phyloP scores from a whole-genome alignment of 2,113 vertebrate genomes.

The Gavia stellata region DNA sequence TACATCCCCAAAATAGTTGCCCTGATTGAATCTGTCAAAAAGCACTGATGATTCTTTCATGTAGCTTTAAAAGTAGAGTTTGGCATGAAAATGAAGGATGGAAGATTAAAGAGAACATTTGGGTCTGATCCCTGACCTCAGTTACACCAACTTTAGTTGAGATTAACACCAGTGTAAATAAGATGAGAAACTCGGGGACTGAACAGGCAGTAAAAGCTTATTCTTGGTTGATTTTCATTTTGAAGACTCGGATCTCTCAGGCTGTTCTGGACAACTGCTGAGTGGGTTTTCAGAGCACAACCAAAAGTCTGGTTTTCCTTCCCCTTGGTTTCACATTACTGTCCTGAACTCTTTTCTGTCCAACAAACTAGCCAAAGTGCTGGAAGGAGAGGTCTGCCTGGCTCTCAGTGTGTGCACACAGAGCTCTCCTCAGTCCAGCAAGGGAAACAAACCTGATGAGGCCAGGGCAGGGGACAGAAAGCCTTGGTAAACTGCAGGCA shows the following conservation, averaged over 20 bases:
- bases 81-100: background rate
- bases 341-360: background rate
- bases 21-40: background rate
- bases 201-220: background rate
- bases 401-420: background rate
- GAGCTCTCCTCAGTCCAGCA: background rate
- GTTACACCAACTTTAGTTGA: background rate
- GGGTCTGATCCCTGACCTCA: background rate
- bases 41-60: background rate
- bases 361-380: background rate
- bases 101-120: background rate
- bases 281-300: background rate
- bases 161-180: background rate
- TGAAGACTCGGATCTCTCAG: background rate
- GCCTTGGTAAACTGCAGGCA: background rate
- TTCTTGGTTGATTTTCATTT: background rate
- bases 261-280: background rate
- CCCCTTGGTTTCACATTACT: background rate
- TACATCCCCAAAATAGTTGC: background rate
- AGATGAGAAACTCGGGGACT: background rate
- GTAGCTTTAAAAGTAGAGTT: background rate
- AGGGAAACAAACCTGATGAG: background rate
- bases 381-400: background rate
- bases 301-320: background rate
- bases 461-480: background rate